Conservation (phyloP, 2,113 vertebrate species). For the Mastomys natalensis region DNA sequence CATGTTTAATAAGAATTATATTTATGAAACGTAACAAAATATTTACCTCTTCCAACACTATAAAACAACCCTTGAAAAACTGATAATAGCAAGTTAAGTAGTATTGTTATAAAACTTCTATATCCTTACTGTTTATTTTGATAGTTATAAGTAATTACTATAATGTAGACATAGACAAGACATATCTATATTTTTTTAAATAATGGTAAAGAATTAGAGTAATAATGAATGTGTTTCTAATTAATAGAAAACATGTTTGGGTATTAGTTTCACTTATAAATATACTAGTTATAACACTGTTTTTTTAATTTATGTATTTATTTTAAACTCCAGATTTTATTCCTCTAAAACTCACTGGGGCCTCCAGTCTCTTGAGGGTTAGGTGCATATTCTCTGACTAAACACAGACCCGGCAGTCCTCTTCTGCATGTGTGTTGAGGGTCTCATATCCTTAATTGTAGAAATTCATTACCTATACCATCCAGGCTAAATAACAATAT, state of each 20-base stretch:
- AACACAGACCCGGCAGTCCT: too few species aligned
- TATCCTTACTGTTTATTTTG: background rate
- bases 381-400: too few species aligned
- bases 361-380: too few species aligned
- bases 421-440: too few species aligned
- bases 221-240: background rate
- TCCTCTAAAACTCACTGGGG: too few species aligned
- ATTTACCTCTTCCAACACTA: background rate
- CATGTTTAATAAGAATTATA: conserved; percentile 26
- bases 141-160: background rate
- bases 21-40: conserved; percentile 14
- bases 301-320: too few species aligned
- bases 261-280: background rate
- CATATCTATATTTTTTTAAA: background rate
- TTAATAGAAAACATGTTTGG: background rate
- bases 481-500: background rate
- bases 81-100: background rate
- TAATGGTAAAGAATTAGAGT: background rate
- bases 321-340: too few species aligned
- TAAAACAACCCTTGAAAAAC: background rate
- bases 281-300: background rate
- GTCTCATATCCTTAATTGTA: background rate
- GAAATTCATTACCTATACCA: background rate
- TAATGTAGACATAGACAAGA: background rate
- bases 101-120: background rate